These are phyloP conservation scores for Otis tarda DNA, from an alignment of 2,113 vertebrate genomes.

Conservation along the genomic window DNA sequence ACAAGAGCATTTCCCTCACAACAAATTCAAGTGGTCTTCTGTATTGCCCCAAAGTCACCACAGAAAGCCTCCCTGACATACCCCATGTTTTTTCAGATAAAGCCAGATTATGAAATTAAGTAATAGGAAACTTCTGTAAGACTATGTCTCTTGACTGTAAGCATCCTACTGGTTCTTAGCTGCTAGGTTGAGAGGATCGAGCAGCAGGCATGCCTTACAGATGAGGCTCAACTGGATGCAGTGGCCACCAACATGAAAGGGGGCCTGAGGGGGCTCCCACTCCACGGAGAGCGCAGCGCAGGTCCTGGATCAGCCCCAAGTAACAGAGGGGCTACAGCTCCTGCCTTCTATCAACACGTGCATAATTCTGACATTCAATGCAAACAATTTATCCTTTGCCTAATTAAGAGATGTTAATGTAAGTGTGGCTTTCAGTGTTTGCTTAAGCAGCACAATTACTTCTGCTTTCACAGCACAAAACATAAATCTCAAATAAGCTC, in stretches of 20 bases:
- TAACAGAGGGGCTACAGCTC: background rate
- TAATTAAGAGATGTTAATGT: background rate
- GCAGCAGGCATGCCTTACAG: background rate
- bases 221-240: background rate
- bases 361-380: background rate
- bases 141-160: background rate
- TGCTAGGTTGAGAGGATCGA: background rate
- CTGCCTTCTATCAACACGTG: background rate
- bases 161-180: background rate
- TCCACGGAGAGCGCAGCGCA: background rate
- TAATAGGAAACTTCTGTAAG: background rate
- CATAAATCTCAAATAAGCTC: background rate
- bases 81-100: background rate
- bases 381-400: background rate
- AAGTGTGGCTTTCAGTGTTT: background rate
- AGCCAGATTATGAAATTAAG: background rate
- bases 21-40: background rate
- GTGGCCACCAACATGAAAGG: background rate
- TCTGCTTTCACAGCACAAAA: background rate
- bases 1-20: background rate
- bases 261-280: background rate
- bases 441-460: background rate
- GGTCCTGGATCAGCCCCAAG: background rate
- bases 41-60: background rate
- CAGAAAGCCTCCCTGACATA: fast-evolving